phyloP scores from a whole-genome alignment of 2,113 vertebrate species.

The Sterrhoptilus dennistouni region DNA sequence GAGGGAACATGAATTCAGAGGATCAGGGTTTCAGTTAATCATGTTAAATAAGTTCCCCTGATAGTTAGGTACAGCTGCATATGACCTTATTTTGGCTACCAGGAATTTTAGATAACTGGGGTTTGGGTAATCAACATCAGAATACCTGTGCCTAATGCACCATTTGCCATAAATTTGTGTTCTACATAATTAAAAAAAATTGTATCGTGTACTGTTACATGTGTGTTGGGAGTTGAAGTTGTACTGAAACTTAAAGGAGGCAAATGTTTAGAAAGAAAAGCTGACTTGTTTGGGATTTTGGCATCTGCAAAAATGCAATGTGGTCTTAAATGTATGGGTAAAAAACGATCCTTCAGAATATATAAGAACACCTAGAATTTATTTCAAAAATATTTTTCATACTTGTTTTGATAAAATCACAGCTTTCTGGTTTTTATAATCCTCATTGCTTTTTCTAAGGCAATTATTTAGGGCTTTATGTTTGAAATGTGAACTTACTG shows the following conservation, averaged over 20 bases:
- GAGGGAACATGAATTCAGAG: background rate
- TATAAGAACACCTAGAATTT: background rate
- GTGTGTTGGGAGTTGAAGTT: background rate
- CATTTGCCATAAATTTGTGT: background rate
- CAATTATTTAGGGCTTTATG: slow-evolving; percentile 26
- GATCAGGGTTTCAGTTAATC: slow-evolving; percentile 50
- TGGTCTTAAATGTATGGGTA: background rate
- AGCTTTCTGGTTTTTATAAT: background rate
- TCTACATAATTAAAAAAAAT: background rate
- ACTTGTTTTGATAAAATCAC: background rate
- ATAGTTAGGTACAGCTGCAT: background rate
- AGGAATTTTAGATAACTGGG: background rate
- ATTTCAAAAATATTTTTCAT: background rate
- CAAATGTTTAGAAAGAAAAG: background rate
- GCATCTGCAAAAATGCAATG: background rate
- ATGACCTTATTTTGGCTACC: background rate
- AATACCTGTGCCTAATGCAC: background rate
- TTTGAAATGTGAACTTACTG: background rate
- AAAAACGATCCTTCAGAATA: background rate
- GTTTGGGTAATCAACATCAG: background rate
- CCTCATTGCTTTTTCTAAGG: background rate
- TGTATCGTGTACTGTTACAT: rapidly evolving
- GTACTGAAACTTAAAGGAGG: background rate
- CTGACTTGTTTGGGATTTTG: background rate
- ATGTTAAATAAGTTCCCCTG: slow-evolving; percentile 43